Base-by-base conservation (phyloP, 1,140 invertebrate species). In the Heliconius hewitsoni region DNA sequence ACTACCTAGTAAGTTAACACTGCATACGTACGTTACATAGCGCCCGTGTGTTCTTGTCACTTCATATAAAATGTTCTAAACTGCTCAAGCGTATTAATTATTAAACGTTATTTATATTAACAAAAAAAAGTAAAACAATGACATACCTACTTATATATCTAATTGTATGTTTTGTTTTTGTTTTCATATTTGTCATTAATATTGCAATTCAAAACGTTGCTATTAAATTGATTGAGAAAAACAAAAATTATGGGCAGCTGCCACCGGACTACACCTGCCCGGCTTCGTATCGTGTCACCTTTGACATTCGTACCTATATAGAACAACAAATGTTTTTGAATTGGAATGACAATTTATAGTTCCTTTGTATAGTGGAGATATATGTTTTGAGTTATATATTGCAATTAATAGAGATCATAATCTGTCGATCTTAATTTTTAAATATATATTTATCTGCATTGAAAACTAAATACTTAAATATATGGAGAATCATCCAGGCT, bases 181-280 rank as follows among this genome's bases (percentile, higher is more conserved):
- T 30, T 30, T 66, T 66, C 16, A 66, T 66, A 27, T 30, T 30
- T 66, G n/a, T 66, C 23, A 66, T 66, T 66, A 30, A 60, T 79
- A 75, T 79, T 79, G 78, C 73, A 79, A 74, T 79, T 75, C 73
- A 50, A 79, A 57, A 76, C 71, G 71, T 55, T 73, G 78, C 60
- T 19, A 55, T 46, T 66, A 74, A 79, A 79, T 79, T 79, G 60
- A 79, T 79, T 57, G 73, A 82, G 71, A 76, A 81, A 81, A 79
- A 82, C 74, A 57, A 66, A 82, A 75, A 42, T 76, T 76, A 76
- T 78, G 74, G 30, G 74, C 81, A 82, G 81, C 81, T 82, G 81
- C 46, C 74, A 71, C 42, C 72, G 73, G 42, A 42, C 74, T 75
- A 52, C 81, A 82, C 81, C 81, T 82, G 81, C 80, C 72, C 42